Conservation (phyloP, 2,888 invertebrate species). For the Acleris laterana region DNA sequence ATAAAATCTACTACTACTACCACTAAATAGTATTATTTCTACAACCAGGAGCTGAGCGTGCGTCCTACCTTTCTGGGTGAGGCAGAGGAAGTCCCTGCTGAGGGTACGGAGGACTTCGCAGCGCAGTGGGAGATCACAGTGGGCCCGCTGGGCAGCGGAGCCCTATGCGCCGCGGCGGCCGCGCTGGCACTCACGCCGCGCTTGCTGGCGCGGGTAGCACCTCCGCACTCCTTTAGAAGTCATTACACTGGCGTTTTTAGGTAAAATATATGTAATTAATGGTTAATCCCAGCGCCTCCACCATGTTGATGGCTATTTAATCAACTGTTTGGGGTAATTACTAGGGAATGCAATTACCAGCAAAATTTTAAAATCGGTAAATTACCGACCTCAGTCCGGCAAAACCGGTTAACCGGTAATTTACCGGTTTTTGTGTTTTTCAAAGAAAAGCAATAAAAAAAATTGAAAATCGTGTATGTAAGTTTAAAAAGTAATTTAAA, state of each 20-base stretch:
- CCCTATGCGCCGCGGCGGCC: constrained; percentile 86
- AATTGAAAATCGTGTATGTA: no score
- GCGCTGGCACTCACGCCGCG: constrained; percentile 87
- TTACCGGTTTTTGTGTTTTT: no score
- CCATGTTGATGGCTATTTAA: no score
- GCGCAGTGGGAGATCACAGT: constrained; percentile 28
- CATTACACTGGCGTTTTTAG: constrained; percentile 87
- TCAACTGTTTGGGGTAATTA: no score
- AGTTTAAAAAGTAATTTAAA: no score
- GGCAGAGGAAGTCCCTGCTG: constrained; percentile 40
- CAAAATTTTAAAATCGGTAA: no score
- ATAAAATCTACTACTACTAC: no score
- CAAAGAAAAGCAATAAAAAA: no score
- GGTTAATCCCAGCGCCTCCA: not conserved
- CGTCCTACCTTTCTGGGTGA: constrained; percentile 35
- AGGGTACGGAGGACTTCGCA: constrained; percentile 1
- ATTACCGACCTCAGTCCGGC: no score
- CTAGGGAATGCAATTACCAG: no score
- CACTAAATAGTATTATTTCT: not conserved
- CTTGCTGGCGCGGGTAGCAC: constrained; percentile 87
- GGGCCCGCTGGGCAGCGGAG: constrained; percentile 83
- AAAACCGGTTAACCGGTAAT: no score
- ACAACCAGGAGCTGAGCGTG: constrained; percentile 25
- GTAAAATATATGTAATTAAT: constrained; percentile 60
- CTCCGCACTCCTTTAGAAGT: constrained; percentile 86